Percentiles rank a stretch among this genome's conserved stretches.
Evolutionary conservation across 1,140 invertebrate species (phyloP).

Genomic region (Brachionus calyciflorus): DNA sequence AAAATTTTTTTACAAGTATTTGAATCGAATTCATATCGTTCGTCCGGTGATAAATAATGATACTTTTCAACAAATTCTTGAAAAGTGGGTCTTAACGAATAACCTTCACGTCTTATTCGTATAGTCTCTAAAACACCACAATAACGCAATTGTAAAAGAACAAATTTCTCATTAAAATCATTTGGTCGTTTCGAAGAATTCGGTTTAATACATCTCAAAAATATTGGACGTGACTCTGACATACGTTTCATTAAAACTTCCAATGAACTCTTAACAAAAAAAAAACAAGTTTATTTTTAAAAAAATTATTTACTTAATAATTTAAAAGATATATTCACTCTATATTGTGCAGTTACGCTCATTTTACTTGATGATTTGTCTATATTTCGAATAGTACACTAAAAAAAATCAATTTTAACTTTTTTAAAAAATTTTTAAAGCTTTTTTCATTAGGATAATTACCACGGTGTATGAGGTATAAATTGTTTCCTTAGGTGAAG

Average conservation of each 20-base stretch:
- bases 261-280: conserved; percentile 18
- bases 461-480: conserved; percentile 3
- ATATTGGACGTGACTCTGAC: conserved; percentile 71
- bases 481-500: not conserved
- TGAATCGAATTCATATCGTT: not conserved
- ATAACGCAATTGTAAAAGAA: conserved; percentile 79
- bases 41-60: conserved; percentile 22
- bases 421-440: not conserved
- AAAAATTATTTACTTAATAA: not conserved
- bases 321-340: not conserved
- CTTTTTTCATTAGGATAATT: not conserved
- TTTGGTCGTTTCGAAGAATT: conserved; percentile 71
- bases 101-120: conserved; percentile 88
- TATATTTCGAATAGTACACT: conserved; percentile 18
- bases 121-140: conserved; percentile 99
- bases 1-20: conserved; percentile 35
- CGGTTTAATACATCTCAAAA: conserved; percentile 74
- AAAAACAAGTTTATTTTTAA: not conserved
- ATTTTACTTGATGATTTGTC: conserved; percentile 17
- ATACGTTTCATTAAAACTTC: conserved; percentile 67
- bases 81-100: conserved; percentile 69
- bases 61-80: conserved; percentile 65
- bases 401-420: not conserved
- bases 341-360: conserved; percentile 34
- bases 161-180: conserved; percentile 71